Base-by-base conservation (phyloP, 2,797 vertebrate genomes). In the Sternarchorhynchus goeldii region DNA sequence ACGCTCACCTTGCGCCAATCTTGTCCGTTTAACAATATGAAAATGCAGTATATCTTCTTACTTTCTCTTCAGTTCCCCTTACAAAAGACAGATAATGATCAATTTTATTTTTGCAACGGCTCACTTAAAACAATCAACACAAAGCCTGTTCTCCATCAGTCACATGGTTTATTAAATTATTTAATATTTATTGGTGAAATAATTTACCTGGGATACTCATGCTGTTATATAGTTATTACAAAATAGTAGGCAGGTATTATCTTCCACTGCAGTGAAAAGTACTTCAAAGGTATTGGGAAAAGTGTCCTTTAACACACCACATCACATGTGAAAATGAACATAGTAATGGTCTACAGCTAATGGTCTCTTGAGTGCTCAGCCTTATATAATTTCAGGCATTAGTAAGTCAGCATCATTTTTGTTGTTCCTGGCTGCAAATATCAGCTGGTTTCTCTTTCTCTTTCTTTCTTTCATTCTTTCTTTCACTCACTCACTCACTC, bases 241-340 rank as follows among this genome's bases (percentile, higher is more conserved):
- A 63, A 34, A 18, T 21, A n/a, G n/a, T 8, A 66, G 39, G 62
- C 20, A 36, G 32, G 10, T 31, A 65, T 20, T 66, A 5, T 25
- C n/a, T 67, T 50, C 12, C 39, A 67, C 39, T 50, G 25, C 65
- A 68, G 16, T 18, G 45, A n/a, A 39, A 18, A 10, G 3, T 36
- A 53, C 6, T 29, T 31, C 18, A 12, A 1, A 68, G 5, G 14
- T 50, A 14, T 14, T 10, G 12, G 3, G 12, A 25, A 12, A 1
- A 50, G 45, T 50, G 45, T 25, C 45, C 25, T 69, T 10, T 67
- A 41, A 41, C 64, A 66, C 39, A 69, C 45, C 45, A 55, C 41
- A 68, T 4, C 66, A 67, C 66, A 55, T 4, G 6, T 50, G 65
- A 53, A 50, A 12, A 12, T 10, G 12, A 50, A 50, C 12, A 50